phyloP scores from a whole-genome alignment of 2,113 vertebrate species.

The Anoplopoma fimbria region DNA sequence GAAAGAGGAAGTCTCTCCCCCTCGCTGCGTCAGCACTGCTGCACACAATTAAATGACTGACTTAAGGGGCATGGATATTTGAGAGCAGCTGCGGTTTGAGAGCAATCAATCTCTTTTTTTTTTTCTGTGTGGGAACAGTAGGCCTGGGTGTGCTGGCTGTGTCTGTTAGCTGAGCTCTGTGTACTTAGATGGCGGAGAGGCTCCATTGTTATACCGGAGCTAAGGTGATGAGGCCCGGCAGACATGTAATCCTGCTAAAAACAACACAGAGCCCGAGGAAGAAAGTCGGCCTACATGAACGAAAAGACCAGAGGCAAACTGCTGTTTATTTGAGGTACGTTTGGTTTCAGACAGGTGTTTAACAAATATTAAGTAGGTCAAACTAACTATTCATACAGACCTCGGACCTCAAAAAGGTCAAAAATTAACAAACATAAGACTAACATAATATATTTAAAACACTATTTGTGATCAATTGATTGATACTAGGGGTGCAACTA shows the following conservation, averaged over 20 bases:
- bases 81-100: constrained; percentile 65
- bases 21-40: constrained; percentile 71
- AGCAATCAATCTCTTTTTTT: constrained; percentile 61
- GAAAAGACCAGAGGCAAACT: constrained; percentile 35
- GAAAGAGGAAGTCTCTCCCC: constrained; percentile 53
- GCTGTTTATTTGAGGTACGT: constrained; percentile 4
- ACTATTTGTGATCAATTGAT: not conserved
- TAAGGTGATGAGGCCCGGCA: constrained; percentile 84
- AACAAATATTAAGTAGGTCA: constrained; percentile 15
- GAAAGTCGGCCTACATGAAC: not conserved
- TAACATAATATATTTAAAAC: not conserved
- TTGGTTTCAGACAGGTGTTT: constrained; percentile 11
- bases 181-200: constrained; percentile 65
- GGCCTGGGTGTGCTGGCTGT: constrained; percentile 42
- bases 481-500: not conserved
- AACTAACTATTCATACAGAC: not conserved
- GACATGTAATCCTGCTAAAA: constrained; percentile 82
- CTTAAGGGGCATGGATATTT: constrained; percentile 66
- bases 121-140: constrained; percentile 68
- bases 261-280: constrained; percentile 62
- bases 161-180: constrained; percentile 71
- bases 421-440: not conserved
- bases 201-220: constrained; percentile 73
- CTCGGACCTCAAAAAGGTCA: too few species aligned
- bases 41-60: constrained; percentile 69